These are phyloP conservation scores for Oceanodroma tethys DNA, from an alignment of 2,113 vertebrate species.

Conservation along the genomic window DNA sequence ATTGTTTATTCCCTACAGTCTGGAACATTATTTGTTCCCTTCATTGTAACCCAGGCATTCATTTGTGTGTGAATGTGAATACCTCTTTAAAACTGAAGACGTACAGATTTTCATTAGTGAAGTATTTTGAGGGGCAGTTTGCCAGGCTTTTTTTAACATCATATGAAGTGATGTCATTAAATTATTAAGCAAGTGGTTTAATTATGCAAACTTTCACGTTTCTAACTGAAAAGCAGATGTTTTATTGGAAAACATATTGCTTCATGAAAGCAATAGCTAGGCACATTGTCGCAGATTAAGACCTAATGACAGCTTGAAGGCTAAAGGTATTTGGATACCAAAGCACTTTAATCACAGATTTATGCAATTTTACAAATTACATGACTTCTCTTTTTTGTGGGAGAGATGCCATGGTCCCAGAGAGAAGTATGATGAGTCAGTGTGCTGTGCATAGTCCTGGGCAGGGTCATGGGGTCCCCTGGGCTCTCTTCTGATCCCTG, in stretches of 20 bases:
- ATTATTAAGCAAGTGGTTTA: slow-evolving; percentile 54
- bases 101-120: background rate
- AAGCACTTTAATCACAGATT: background rate
- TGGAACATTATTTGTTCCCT: background rate
- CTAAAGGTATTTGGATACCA: background rate
- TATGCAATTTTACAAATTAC: background rate
- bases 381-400: fast-evolving
- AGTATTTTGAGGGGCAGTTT: background rate
- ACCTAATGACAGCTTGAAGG: background rate
- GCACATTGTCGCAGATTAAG: background rate
- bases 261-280: background rate
- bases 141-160: background rate
- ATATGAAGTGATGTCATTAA: slow-evolving; percentile 27
- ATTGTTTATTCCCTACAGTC: background rate
- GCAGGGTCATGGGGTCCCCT: background rate
- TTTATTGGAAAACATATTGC: background rate
- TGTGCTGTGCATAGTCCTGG: background rate
- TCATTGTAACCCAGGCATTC: background rate
- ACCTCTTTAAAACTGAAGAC: background rate
- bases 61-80: background rate
- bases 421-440: background rate
- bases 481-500: background rate
- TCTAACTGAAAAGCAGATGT: background rate
- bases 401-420: background rate
- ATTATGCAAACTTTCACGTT: slow-evolving; percentile 32